A percentile compares a stretch with the other conserved stretches of the same genome.
These are phyloP conservation scores for Gnathonemus longibarbis DNA, from an alignment of 2,113 vertebrate genomes.

Conservation along the genomic window DNA sequence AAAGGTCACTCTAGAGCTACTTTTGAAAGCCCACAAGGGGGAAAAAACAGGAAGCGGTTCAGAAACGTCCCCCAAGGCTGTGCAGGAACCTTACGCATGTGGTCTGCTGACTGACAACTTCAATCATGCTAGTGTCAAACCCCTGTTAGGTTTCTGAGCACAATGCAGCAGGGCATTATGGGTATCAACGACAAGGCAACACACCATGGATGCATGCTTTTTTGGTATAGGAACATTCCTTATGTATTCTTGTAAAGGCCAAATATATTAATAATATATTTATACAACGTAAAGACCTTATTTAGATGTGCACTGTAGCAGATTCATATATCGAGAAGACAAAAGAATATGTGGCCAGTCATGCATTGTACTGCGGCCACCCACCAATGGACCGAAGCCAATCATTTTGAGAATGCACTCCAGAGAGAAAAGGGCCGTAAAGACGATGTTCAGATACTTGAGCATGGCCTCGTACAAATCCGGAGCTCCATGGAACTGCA, in stretches of 20 bases:
- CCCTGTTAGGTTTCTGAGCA: neutral
- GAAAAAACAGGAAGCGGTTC: neutral
- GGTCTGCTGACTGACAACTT: neutral
- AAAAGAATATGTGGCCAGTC: neutral
- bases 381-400: slow-evolving; percentile 86
- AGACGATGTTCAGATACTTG: slow-evolving; percentile 90
- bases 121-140: neutral
- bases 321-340: neutral
- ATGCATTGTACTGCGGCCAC: slow-evolving; percentile 24
- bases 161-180: neutral
- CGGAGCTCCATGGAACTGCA: slow-evolving; percentile 85
- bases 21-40: neutral
- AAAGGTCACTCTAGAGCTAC: neutral
- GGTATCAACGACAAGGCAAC: neutral
- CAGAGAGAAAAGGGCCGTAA: slow-evolving; percentile 91
- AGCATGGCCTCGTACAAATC: slow-evolving; percentile 84
- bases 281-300: neutral
- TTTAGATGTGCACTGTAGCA: neutral
- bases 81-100: neutral
- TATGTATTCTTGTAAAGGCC: neutral
- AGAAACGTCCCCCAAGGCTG: neutral
- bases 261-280: too few relatives aligned
- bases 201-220: neutral
- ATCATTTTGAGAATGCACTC: slow-evolving; percentile 93
- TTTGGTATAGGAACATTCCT: neutral